Evolutionary conservation across 2,797 vertebrate species (phyloP), one percentile per base, ranked within the genome.

Genomic region (Thalassophryne amazonica): DNA sequence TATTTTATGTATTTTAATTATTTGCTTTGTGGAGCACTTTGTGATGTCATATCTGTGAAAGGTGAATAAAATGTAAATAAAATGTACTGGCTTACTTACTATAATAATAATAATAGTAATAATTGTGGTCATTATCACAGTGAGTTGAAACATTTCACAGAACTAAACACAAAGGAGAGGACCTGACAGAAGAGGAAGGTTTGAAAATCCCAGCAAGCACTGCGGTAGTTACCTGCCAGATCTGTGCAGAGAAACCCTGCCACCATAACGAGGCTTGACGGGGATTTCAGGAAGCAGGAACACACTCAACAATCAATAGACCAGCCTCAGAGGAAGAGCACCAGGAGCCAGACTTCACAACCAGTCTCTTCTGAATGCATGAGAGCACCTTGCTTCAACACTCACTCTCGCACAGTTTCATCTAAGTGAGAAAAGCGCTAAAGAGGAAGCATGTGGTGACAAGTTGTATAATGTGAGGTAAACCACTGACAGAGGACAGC

Each of bases 231-330:
- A 73, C 59, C 64, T 78, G 74, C 52, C 58, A 67, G 58, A 50
- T 19, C 56, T 43, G 50, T 49, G 34, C 51, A 60, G 60, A 61
- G 68, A 58, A 65, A 42, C 6, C 15, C 47, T 7, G 7, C 54
- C 6, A 38, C 57, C 43, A 35, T 82, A 75, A 79, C 59, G 38
- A 78, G 68, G 62, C 69, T 81, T 81, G 75, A 76, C 53, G 55
- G 60, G 60, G 73, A 83, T 76, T 70, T 75, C 63, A 71, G 71
- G 73, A 86, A 85, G 73, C 73, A 72, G 66, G 67, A 72, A 61
- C 57, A 63, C 57, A 65, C 61, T 74, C 71, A 80, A 76, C 74
- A 80, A 84, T 83, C 81, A 79, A 81, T 80, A 80, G 73, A 64
- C 67, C 67, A 49, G 51, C 71, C 68, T 76, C 46, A 6, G 60